Evolutionary conservation across 2,888 invertebrate genomes (phyloP).

Genomic region (Peribatodes rhomboidaria): DNA sequence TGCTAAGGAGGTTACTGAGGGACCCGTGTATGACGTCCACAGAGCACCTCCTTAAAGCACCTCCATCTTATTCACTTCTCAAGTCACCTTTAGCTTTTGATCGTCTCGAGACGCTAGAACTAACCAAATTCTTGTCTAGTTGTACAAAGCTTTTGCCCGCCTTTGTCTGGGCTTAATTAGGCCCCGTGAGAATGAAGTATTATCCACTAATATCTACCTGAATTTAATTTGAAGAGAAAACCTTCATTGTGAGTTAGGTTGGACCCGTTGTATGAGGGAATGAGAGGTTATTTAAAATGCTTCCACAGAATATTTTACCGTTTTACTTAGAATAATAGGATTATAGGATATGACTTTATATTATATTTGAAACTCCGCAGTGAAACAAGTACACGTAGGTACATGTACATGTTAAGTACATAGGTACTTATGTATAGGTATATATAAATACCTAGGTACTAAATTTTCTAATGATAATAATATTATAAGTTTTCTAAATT

Average conservation of each 20-base stretch:
- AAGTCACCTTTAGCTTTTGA: background rate
- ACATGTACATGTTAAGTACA: no score
- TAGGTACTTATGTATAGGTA: no score
- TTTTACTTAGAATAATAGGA: background rate
- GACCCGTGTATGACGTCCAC: no score
- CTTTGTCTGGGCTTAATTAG: conserved; percentile 35
- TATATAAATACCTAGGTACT: no score
- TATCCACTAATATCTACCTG: conserved; percentile 21
- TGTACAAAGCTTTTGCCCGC: conserved; percentile 9
- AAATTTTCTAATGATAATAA: no score
- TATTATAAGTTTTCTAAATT: no score
- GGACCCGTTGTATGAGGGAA: background rate
- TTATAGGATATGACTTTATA: background rate
- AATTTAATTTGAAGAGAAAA: conserved; percentile 18
- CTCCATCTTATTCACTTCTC: background rate
- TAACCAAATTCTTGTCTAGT: conserved; percentile 7
- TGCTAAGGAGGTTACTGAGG: no score
- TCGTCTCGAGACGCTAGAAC: background rate
- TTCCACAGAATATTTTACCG: background rate
- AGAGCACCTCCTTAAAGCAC: background rate
- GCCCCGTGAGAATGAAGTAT: conserved; percentile 24
- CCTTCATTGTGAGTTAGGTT: conserved; percentile 11
- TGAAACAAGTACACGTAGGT: no score
- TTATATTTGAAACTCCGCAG: no score
- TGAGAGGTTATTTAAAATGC: background rate